Percentiles rank a stretch among this genome's conserved stretches.
Conservation (phyloP, 1,140 invertebrate species). For the Panagrolaimus sp. region DNA sequence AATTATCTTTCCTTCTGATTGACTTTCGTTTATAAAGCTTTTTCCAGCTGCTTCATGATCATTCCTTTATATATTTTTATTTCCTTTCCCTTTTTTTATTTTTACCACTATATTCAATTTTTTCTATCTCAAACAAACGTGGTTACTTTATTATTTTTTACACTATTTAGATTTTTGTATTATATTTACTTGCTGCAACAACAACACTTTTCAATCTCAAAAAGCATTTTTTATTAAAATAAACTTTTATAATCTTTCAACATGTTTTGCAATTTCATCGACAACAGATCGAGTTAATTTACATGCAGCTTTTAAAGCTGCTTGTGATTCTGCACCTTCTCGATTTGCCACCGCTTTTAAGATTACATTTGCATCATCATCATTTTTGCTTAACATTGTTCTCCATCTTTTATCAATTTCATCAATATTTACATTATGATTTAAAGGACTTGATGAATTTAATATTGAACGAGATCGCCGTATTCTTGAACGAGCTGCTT, state of each 20-base stretch:
- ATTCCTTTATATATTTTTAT: no score
- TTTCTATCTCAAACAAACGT: no score
- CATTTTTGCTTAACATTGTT: neutral
- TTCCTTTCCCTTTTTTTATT: no score
- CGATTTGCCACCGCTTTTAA: neutral
- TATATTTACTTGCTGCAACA: no score
- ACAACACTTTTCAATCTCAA: no score
- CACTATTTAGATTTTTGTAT: no score
- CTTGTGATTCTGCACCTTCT: conserved; percentile 6
- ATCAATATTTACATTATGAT: neutral
- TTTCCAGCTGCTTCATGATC: no score
- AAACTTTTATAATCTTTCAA: neutral
- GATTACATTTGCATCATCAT: neutral
- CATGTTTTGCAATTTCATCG: neutral
- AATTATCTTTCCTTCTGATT: no score
- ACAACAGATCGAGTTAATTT: neutral
- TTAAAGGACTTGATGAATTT: neutral
- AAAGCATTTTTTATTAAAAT: no score
- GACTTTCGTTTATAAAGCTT: no score
- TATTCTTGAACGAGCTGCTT: neutral
- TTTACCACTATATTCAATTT: no score
- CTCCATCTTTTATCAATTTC: neutral
- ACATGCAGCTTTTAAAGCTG: neutral
- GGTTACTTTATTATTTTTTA: no score
- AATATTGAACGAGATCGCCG: neutral